A percentile compares a stretch with the other conserved stretches of the same genome.
These are phyloP conservation scores for Idris sp. DNA, from an alignment of 1,140 invertebrate species.

Conservation along the genomic window DNA sequence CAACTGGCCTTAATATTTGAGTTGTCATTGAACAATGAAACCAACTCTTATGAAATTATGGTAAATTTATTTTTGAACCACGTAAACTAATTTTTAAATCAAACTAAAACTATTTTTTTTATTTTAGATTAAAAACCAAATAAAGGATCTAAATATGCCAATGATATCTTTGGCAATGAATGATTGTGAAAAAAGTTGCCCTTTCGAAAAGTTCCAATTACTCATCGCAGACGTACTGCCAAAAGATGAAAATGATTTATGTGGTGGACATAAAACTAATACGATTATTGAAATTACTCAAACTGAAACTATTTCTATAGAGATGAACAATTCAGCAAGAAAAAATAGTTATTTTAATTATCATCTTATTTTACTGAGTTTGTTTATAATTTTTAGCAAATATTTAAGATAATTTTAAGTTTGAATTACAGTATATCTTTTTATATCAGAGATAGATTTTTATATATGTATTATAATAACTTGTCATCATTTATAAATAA, in stretches of 20 bases:
- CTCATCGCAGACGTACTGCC: background rate
- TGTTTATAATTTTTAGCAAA: no score
- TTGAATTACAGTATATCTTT: no score
- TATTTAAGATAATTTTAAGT: no score
- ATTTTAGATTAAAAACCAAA: slow-evolving; percentile 12
- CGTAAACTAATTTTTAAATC: no score
- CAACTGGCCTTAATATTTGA: slow-evolving; percentile 70
- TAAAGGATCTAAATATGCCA: background rate
- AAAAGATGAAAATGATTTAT: slow-evolving; percentile 6
- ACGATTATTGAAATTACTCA: background rate
- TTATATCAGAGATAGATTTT: no score
- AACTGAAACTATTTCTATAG: slow-evolving; percentile 4
- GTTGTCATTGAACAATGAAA: slow-evolving; percentile 62
- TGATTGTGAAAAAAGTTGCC: slow-evolving; percentile 3
- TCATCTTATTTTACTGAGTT: no score
- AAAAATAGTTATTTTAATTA: no score
- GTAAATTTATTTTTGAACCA: slow-evolving; percentile 3
- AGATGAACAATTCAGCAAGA: no score
- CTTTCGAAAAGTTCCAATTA: background rate
- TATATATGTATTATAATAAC: no score
- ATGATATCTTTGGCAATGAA: background rate
- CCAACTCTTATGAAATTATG: slow-evolving; percentile 54
- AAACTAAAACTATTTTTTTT: slow-evolving; percentile 1
- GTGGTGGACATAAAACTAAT: background rate
- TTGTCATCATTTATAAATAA: no score